phyloP scores from a whole-genome alignment of 2,888 invertebrate species.

The Macrophya alboannulata region DNA sequence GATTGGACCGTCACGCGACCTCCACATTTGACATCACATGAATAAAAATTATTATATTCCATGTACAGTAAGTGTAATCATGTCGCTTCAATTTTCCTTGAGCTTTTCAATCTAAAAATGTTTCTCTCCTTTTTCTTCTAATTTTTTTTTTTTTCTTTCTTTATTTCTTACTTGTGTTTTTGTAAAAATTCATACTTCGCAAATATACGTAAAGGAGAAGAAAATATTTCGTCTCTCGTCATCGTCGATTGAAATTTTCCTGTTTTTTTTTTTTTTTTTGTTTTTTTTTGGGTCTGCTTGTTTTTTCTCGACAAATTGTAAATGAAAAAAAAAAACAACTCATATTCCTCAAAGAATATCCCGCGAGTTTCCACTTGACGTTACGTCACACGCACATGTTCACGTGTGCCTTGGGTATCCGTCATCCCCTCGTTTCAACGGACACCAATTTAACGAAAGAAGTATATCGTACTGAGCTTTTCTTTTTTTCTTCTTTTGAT shows the following conservation, averaged over 20 bases:
- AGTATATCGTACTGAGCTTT: neutral
- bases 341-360: neutral
- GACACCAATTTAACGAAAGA: constrained; percentile 1
- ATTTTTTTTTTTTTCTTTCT: neutral
- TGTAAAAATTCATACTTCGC: too few species aligned
- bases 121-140: neutral
- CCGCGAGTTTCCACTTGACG: neutral
- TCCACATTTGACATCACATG: neutral
- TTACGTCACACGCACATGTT: constrained; percentile 17
- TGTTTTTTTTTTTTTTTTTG: too few species aligned
- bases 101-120: neutral
- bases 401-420: neutral
- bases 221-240: neutral
- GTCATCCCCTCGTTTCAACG: constrained; percentile 7
- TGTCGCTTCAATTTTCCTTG: too few species aligned
- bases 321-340: neutral
- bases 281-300: neutral
- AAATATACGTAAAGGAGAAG: too few species aligned
- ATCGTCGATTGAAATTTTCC: neutral
- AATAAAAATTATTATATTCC: neutral
- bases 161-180: neutral
- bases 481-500: neutral
- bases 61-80: too few species aligned
- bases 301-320: neutral
- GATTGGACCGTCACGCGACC: neutral